Conservation (phyloP, 2,113 vertebrate species). For the Microcebus tavaratra region DNA sequence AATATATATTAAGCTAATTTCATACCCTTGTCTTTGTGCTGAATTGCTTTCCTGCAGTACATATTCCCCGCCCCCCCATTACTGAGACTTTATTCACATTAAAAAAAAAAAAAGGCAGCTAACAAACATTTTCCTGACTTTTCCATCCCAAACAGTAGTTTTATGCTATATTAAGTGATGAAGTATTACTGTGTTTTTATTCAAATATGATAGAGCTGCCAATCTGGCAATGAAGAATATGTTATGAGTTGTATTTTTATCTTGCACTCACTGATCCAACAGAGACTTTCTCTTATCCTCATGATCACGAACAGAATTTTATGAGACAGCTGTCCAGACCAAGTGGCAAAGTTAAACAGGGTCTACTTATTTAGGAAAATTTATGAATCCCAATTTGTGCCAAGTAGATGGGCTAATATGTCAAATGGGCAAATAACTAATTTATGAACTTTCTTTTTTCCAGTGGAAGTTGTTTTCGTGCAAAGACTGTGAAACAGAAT, state of each 20-base stretch:
- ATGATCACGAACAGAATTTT: slow-evolving; percentile 52
- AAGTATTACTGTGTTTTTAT: background rate
- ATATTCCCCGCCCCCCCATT: background rate
- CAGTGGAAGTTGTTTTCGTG: background rate
- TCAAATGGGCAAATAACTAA: slow-evolving; percentile 24
- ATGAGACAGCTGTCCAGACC: slow-evolving; percentile 43
- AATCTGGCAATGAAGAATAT: background rate
- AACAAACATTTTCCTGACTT: background rate
- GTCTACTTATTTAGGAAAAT: slow-evolving; percentile 38
- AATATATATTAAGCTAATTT: background rate
- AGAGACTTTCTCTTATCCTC: slow-evolving; percentile 30
- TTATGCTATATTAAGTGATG: background rate
- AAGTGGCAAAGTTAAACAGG: slow-evolving; percentile 47
- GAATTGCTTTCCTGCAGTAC: background rate
- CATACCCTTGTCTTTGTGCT: background rate
- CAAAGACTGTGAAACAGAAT: background rate
- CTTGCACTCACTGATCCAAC: background rate
- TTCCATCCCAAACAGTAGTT: background rate
- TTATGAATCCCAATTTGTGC: slow-evolving; percentile 36
- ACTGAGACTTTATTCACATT: background rate
- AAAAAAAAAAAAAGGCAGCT: background rate
- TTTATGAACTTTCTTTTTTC: background rate
- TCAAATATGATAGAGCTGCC: background rate
- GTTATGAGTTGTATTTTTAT: background rate
- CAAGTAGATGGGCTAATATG: slow-evolving; percentile 38